Evolutionary conservation across 2,797 vertebrate genomes (phyloP).

Genomic region (Pantherophis vulpinus): DNA sequence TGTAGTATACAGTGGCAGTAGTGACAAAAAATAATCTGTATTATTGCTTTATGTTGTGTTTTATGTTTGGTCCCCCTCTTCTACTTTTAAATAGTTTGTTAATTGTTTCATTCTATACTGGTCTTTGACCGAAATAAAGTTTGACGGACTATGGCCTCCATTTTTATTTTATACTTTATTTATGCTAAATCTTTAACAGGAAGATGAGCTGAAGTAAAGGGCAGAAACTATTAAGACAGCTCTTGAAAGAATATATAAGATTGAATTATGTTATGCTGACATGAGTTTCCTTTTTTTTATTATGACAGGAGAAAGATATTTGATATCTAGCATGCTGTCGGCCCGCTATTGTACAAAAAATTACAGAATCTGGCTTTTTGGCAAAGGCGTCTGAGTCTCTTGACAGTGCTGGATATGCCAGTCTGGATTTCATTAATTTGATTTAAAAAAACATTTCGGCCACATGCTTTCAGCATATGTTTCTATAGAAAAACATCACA

Average conservation of each 20-base stretch:
- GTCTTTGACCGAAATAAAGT: neutral
- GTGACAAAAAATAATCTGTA: neutral
- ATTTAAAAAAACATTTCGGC: neutral
- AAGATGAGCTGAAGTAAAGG: constrained; percentile 15
- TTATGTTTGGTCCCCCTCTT: neutral
- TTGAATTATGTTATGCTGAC: constrained; percentile 2
- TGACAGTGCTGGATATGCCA: neutral
- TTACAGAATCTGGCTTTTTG: constrained; percentile 14
- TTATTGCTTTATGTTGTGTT: neutral
- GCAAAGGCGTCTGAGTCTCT: neutral
- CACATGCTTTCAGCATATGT: neutral
- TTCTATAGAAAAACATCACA: neutral
- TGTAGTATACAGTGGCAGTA: neutral
- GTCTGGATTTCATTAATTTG: neutral
- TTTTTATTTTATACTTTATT: constrained; percentile 18
- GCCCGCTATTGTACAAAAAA: neutral
- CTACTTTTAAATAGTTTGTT: neutral
- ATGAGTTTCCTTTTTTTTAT: neutral
- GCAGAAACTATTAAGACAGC: constrained; percentile 27
- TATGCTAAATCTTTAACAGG: neutral
- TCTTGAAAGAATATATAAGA: constrained; percentile 1
- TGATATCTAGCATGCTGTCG: neutral
- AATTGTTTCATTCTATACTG: neutral
- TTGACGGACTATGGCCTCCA: neutral
- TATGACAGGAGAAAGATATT: neutral